These are phyloP conservation scores for Miltochrista miniata DNA, from an alignment of 2,888 invertebrate genomes.

Conservation along the genomic window DNA sequence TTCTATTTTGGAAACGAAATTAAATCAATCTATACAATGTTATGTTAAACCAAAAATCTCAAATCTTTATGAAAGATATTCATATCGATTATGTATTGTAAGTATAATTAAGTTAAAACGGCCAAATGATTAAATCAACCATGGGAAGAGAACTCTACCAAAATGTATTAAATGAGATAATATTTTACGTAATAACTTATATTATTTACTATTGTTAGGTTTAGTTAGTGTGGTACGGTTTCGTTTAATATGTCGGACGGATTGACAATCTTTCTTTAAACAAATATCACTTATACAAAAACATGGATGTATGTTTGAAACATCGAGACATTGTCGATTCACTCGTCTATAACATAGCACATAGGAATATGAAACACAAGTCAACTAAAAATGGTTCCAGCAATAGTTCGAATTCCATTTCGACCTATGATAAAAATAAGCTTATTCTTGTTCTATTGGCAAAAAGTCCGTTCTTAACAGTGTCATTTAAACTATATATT, in stretches of 20 bases:
- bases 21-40: not conserved
- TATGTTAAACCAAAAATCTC: not conserved
- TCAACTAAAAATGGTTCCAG: too few relatives aligned
- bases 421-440: too few relatives aligned
- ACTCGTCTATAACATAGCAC: too few relatives aligned
- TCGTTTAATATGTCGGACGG: constrained; percentile 12
- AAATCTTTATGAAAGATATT: constrained; percentile 5
- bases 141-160: constrained; percentile 48
- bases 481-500: too few relatives aligned
- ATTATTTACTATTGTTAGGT: constrained; percentile 31
- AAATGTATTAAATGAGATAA: constrained; percentile 60
- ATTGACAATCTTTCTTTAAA: too few relatives aligned
- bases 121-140: constrained; percentile 58
- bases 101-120: constrained; percentile 51
- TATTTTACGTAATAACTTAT: constrained; percentile 33
- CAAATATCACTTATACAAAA: too few relatives aligned
- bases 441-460: too few relatives aligned
- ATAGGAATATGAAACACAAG: too few relatives aligned
- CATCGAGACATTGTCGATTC: too few relatives aligned
- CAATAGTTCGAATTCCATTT: too few relatives aligned
- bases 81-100: constrained; percentile 12
- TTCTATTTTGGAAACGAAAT: not conserved
- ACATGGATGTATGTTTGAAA: too few relatives aligned
- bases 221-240: constrained; percentile 19
- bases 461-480: too few relatives aligned